Conservation (phyloP, 2,113 vertebrate species). For the Isichthys henryi region DNA sequence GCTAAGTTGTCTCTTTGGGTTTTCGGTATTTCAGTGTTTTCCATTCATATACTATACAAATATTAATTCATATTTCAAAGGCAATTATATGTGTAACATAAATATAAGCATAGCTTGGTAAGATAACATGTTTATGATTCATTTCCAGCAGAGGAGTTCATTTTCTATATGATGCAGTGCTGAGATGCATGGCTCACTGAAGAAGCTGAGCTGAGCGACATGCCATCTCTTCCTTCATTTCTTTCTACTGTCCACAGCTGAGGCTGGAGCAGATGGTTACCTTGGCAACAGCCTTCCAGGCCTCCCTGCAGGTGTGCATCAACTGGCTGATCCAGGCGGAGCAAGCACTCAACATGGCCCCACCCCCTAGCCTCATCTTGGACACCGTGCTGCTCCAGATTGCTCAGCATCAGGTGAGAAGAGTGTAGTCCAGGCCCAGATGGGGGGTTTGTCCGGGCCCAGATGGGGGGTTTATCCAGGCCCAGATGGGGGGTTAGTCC, state of each 20-base stretch:
- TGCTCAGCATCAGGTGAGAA: conserved; percentile 88
- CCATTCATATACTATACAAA: background rate
- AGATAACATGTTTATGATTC: background rate
- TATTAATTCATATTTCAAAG: background rate
- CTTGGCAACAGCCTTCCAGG: conserved; percentile 89
- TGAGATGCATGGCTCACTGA: background rate
- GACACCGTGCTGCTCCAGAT: conserved; percentile 88
- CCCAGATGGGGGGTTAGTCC: background rate
- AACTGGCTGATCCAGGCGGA: conserved; percentile 96
- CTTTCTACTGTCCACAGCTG: conserved; percentile 51
- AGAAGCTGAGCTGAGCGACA: background rate
- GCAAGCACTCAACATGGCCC: conserved; percentile 83
- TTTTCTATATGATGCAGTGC: background rate
- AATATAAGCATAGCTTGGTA: background rate
- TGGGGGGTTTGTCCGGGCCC: background rate
- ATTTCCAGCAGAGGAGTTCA: background rate
- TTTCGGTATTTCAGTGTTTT: background rate
- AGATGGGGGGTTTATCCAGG: background rate
- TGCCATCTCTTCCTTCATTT: background rate
- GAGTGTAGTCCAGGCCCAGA: background rate
- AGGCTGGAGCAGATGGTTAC: conserved; percentile 87
- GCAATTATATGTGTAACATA: background rate
- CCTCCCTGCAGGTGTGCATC: conserved; percentile 94
- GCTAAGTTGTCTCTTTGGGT: background rate
- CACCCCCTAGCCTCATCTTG: conserved; percentile 85